Conservation (phyloP, 2,888 invertebrate genomes). For the Chrysomela aeneicollis region DNA sequence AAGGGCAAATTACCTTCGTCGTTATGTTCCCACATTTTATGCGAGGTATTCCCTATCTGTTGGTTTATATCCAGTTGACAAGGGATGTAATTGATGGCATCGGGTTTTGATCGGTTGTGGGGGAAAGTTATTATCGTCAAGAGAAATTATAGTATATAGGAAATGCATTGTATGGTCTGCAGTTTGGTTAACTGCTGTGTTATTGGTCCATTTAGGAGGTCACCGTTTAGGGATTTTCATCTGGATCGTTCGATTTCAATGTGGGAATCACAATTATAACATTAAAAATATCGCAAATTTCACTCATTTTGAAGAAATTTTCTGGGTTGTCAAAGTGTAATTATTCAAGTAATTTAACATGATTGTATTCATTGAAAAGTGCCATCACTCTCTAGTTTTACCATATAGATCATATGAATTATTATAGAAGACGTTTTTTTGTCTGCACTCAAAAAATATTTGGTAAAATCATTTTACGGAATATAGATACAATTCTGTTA, state of each 20-base stretch:
- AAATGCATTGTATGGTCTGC: background rate
- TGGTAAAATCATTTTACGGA: no score
- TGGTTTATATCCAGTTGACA: conserved; percentile 29
- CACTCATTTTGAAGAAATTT: no score
- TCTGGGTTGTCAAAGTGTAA: no score
- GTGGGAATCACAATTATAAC: no score
- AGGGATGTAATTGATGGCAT: conserved; percentile 28
- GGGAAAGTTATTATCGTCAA: conserved; percentile 14
- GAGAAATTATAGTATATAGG: background rate
- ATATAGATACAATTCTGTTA: no score
- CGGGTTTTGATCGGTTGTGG: conserved; percentile 25
- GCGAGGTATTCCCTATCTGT: conserved; percentile 25
- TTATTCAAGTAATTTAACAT: no score
- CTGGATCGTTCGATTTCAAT: background rate
- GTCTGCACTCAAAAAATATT: no score
- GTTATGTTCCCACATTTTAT: conserved; percentile 30
- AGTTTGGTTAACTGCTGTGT: background rate
- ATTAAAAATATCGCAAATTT: no score
- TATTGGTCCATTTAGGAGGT: background rate
- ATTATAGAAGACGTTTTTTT: no score
- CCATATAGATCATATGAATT: no score
- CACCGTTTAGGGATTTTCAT: background rate
- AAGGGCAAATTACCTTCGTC: conserved; percentile 37
- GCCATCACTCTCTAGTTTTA: no score
- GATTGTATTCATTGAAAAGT: no score